Evolutionary conservation across 2,888 invertebrate genomes (phyloP).

Genomic region (Clitarchus hookeri): DNA sequence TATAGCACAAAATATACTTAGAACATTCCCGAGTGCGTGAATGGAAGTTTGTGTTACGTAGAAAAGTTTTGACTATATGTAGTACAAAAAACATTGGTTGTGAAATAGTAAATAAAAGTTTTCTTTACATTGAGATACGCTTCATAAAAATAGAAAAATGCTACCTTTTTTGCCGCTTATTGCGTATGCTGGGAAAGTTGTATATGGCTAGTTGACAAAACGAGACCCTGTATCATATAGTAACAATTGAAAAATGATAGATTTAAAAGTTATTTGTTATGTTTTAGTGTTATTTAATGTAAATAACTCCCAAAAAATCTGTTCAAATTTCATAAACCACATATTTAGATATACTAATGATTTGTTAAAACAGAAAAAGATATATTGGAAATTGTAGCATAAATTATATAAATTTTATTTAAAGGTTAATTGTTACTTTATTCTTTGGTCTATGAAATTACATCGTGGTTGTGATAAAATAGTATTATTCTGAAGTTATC

Average conservation of each 20-base stretch:
- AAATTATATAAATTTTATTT: neutral
- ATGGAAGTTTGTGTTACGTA: neutral
- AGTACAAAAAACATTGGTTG: neutral
- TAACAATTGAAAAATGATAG: neutral
- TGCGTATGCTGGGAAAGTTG: neutral
- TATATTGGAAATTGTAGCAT: neutral
- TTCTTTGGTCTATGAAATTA: neutral
- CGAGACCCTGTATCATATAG: neutral
- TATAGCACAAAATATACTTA: constrained; percentile 2
- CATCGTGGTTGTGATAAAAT: constrained; percentile 14
- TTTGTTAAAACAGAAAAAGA: neutral
- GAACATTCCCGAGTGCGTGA: neutral
- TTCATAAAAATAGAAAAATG: neutral
- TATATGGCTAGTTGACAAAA: neutral
- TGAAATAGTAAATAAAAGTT: neutral
- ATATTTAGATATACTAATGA: neutral
- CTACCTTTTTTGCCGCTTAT: neutral
- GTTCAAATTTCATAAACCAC: neutral
- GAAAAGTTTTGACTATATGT: neutral
- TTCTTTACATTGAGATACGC: neutral
- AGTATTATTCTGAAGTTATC: constrained; percentile 14
- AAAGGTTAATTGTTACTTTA: neutral
- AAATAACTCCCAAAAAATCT: neutral
- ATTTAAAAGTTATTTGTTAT: neutral
- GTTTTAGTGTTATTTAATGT: neutral